Evolutionary conservation across 2,888 invertebrate species (phyloP).

Genomic region (Magallana nippona): DNA sequence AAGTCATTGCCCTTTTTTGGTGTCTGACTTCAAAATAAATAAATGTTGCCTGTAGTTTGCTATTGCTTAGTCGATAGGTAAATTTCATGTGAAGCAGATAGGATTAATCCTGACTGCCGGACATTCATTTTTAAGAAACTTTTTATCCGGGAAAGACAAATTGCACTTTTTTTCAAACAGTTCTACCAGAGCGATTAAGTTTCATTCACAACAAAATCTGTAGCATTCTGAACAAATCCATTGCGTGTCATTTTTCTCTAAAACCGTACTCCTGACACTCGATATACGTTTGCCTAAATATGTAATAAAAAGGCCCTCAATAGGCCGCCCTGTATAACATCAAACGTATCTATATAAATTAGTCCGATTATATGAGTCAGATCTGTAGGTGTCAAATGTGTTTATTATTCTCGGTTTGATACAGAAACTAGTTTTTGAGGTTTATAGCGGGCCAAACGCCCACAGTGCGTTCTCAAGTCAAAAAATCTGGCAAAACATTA

Average conservation of each 20-base stretch:
- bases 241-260: not conserved
- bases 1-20: too few species aligned
- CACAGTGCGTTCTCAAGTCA: not conserved
- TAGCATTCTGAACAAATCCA: not conserved
- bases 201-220: constrained; percentile 7
- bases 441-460: not conserved
- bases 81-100: too few species aligned
- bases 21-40: too few species aligned
- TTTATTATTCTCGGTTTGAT: not conserved
- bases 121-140: too few species aligned
- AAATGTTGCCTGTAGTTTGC: too few species aligned
- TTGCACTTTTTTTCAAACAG: not conserved
- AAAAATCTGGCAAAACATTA: not conserved
- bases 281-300: not conserved
- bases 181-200: not conserved
- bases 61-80: too few species aligned
- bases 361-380: not conserved
- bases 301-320: constrained; percentile 21
- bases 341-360: constrained; percentile 18
- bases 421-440: not conserved
- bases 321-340: not conserved
- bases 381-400: not conserved
- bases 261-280: not conserved
- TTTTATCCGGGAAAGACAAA: not conserved
- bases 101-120: too few species aligned